These are phyloP conservation scores for Lasius platythorax DNA, from an alignment of 2,888 invertebrate genomes.

Conservation along the genomic window DNA sequence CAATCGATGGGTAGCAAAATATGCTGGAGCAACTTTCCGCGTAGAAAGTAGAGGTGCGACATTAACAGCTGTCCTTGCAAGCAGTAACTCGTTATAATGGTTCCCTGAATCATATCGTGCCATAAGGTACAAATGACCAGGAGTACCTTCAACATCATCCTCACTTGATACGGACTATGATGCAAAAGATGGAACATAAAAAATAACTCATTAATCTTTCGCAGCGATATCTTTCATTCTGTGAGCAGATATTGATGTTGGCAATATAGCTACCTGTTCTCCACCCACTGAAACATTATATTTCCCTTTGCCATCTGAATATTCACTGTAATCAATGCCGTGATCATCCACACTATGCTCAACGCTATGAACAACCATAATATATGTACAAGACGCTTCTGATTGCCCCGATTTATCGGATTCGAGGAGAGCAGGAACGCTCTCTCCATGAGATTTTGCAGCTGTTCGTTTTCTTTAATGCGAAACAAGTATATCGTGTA, in stretches of 20 bases:
- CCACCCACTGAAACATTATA: constrained; percentile 90
- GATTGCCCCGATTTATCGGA: constrained; percentile 89
- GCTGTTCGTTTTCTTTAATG: constrained; percentile 92
- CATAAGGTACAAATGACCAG: constrained; percentile 90
- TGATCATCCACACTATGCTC: constrained; percentile 90
- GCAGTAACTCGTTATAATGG: constrained; percentile 93
- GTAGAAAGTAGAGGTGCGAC: constrained; percentile 91
- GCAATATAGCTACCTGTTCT: constrained; percentile 86
- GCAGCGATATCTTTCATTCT: not conserved
- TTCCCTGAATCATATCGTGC: constrained; percentile 94
- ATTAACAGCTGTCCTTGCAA: constrained; percentile 93
- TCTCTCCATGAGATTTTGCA: constrained; percentile 94
- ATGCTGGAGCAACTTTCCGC: constrained; percentile 91
- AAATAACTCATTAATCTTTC: not conserved
- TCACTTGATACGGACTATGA: constrained; percentile 87
- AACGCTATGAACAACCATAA: constrained; percentile 91
- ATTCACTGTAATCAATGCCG: constrained; percentile 90
- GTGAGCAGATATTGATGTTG: not conserved
- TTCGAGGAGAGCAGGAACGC: constrained; percentile 92
- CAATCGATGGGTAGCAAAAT: constrained; percentile 91
- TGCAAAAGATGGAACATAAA: not conserved
- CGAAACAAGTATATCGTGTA: constrained; percentile 92
- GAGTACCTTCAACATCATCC: constrained; percentile 87
- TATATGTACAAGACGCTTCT: constrained; percentile 90
- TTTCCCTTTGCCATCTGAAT: constrained; percentile 89